A percentile compares a stretch with the other conserved stretches of the same genome.
Conservation (phyloP, 1,140 invertebrate species). For the Aphaenogaster ashmeadi region DNA sequence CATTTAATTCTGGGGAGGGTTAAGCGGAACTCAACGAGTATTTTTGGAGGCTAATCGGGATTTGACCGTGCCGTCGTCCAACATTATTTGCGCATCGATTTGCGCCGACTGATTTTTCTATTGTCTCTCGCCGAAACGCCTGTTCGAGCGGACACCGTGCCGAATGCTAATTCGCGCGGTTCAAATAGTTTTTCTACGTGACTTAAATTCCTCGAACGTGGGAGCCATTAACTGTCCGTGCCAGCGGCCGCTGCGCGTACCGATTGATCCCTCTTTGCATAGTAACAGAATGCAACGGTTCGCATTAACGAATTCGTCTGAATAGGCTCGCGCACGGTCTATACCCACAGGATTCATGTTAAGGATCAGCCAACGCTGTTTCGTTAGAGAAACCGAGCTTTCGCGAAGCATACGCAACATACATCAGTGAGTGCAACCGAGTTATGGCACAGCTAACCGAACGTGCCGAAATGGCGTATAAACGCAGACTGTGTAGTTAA, state of each 20-base stretch:
- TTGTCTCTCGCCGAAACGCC: constrained; percentile 75
- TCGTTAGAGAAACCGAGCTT: not conserved
- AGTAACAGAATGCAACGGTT: constrained; percentile 67
- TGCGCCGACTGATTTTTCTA: constrained; percentile 78
- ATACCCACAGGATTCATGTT: constrained; percentile 1
- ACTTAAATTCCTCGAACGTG: constrained; percentile 81
- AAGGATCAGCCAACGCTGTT: constrained; percentile 26
- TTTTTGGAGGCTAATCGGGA: constrained; percentile 52
- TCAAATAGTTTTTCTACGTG: constrained; percentile 83
- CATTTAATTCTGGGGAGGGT: constrained; percentile 4
- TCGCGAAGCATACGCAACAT: not conserved
- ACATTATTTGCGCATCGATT: constrained; percentile 80
- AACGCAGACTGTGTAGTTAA: constrained; percentile 50
- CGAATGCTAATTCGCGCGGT: constrained; percentile 80
- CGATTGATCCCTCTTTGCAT: constrained; percentile 79
- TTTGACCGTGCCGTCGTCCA: constrained; percentile 54
- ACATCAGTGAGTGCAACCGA: constrained; percentile 6
- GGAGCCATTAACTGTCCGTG: constrained; percentile 73
- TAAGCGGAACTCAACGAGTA: constrained; percentile 37
- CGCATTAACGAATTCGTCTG: constrained; percentile 45
- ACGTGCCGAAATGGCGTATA: constrained; percentile 57
- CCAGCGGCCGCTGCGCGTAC: constrained; percentile 53
- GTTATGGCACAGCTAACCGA: constrained; percentile 40
- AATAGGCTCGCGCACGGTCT: not conserved
- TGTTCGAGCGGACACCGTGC: constrained; percentile 71